phyloP scores from a whole-genome alignment of 2,888 invertebrate genomes.

The Melanargia galathea region DNA sequence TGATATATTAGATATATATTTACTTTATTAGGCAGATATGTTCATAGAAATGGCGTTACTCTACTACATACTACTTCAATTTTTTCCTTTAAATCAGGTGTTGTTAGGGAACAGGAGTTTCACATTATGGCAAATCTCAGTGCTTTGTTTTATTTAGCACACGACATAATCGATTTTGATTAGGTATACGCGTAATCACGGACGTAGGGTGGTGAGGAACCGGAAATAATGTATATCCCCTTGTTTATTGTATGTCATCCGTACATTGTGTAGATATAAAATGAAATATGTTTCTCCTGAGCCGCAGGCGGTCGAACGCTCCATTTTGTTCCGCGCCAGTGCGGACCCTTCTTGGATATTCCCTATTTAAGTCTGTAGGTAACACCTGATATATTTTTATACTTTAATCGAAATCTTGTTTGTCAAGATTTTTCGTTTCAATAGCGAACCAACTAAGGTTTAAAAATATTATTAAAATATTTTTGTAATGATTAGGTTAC shows the following conservation, averaged over 20 bases:
- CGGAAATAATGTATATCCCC: constrained; percentile 27
- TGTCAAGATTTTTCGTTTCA: not conserved
- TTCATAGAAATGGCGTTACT: not conserved
- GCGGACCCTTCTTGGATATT: constrained; percentile 62
- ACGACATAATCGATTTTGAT: not conserved
- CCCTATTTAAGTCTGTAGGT: constrained; percentile 27
- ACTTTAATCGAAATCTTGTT: not conserved
- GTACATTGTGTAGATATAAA: constrained; percentile 1
- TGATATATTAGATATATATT: not conserved
- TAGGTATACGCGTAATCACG: not conserved
- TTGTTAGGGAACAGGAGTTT: too few species aligned
- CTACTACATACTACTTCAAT: too few species aligned
- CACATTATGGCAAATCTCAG: too few species aligned
- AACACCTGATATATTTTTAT: constrained; percentile 39
- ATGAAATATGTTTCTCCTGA: constrained; percentile 37
- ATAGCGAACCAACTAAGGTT: too few species aligned
- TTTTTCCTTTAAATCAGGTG: too few species aligned
- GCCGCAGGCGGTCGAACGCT: constrained; percentile 49
- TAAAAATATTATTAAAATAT: too few species aligned
- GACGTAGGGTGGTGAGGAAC: constrained; percentile 18
- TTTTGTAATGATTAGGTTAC: too few species aligned
- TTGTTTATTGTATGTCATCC: constrained; percentile 24
- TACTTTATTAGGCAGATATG: not conserved
- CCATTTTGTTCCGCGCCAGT: constrained; percentile 69
- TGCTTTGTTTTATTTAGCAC: too few species aligned